Conservation (phyloP, 2,888 invertebrate species). For the Noctua janthina region DNA sequence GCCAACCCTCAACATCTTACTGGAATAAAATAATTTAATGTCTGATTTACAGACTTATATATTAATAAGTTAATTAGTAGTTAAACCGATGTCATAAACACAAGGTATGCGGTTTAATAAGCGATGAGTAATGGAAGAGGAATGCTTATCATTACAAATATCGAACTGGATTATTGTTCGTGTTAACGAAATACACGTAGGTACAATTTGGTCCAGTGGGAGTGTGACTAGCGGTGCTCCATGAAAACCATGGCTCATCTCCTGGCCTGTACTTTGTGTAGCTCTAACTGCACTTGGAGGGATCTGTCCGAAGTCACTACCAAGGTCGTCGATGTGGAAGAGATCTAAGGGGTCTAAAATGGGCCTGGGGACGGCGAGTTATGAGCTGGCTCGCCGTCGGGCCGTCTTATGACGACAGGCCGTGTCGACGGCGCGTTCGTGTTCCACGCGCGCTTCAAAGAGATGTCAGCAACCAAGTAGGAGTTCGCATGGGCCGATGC, state of each 20-base stretch:
- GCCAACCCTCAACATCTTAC: not conserved
- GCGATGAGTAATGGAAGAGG: not conserved
- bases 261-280: not conserved
- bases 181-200: too few relatives aligned
- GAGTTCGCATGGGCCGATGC: too few relatives aligned
- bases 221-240: too few relatives aligned
- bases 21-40: not conserved
- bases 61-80: not conserved
- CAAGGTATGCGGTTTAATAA: conserved; percentile 17
- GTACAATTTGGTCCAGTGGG: too few relatives aligned
- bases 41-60: not conserved
- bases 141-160: not conserved
- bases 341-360: too few relatives aligned
- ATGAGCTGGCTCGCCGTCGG: too few relatives aligned
- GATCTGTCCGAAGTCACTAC: not conserved
- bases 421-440: too few relatives aligned
- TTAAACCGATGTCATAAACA: conserved; percentile 18
- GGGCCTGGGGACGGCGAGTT: too few relatives aligned
- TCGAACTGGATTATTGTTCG: not conserved
- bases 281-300: not conserved
- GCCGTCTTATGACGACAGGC: too few relatives aligned
- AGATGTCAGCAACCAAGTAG: too few relatives aligned
- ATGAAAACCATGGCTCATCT: too few relatives aligned
- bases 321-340: not conserved
- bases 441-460: too few relatives aligned